These are phyloP conservation scores for Lophius piscatorius DNA, from an alignment of 2,113 vertebrate species.

Conservation along the genomic window DNA sequence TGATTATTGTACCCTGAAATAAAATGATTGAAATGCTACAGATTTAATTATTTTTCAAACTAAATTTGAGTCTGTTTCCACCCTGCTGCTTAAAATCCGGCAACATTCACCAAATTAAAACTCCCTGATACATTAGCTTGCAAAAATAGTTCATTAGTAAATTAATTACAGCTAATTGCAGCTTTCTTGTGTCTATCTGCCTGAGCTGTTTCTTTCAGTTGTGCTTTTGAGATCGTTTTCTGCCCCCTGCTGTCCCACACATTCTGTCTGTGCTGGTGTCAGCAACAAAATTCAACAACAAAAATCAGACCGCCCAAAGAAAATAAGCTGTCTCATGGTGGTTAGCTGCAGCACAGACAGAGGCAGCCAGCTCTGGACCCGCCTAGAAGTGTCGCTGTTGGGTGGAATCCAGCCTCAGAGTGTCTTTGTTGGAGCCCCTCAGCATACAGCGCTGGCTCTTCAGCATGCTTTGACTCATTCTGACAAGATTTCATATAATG, in stretches of 20 bases:
- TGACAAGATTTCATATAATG: constrained; percentile 35
- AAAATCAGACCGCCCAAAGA: not conserved
- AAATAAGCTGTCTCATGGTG: not conserved
- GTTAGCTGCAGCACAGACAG: constrained; percentile 17
- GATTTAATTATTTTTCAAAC: not conserved
- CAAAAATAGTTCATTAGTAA: too few species aligned
- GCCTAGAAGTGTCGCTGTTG: constrained; percentile 8
- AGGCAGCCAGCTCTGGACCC: not conserved
- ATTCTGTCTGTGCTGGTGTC: constrained; percentile 3
- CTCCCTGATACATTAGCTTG: too few species aligned
- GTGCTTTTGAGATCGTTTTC: not conserved
- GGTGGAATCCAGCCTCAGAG: constrained; percentile 4
- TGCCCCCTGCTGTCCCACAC: not conserved
- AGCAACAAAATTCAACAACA: constrained; percentile 16
- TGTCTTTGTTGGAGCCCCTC: constrained; percentile 13
- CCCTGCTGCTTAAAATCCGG: not conserved
- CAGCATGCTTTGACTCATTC: constrained; percentile 25
- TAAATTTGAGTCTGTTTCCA: not conserved
- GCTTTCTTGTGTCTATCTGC: not conserved
- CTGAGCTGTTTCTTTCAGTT: not conserved
- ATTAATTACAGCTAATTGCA: constrained; percentile 7
- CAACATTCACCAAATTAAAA: not conserved
- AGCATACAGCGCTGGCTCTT: not conserved
- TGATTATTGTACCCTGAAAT: not conserved
- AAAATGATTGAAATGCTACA: not conserved